Conservation (phyloP, 2,888 invertebrate genomes). For the Apodemia duryi region DNA sequence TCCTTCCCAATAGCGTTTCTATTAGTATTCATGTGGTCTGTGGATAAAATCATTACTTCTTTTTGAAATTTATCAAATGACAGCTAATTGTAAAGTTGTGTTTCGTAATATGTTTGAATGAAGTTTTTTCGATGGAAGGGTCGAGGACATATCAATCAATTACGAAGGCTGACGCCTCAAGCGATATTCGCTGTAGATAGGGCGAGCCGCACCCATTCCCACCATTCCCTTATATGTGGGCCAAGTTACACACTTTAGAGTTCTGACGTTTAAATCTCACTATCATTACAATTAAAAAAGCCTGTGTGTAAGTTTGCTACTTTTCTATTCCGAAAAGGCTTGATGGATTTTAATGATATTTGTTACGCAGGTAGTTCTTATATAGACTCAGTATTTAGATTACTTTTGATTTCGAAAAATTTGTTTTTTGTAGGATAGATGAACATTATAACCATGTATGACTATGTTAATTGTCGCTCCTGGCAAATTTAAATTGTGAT, state of each 20-base stretch:
- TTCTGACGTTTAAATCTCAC: background rate
- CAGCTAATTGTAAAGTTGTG: slow-evolving; percentile 8
- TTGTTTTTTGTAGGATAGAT: too few relatives aligned
- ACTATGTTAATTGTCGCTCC: too few relatives aligned
- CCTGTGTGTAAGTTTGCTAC: too few relatives aligned
- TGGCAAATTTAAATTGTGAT: too few relatives aligned
- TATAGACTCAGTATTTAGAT: too few relatives aligned
- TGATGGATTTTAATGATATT: too few relatives aligned
- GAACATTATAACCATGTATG: too few relatives aligned
- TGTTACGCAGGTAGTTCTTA: too few relatives aligned
- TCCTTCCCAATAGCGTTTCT: too few relatives aligned
- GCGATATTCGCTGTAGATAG: slow-evolving; percentile 61
- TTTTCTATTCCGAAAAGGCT: too few relatives aligned
- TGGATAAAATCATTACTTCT: background rate
- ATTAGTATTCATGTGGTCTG: too few relatives aligned
- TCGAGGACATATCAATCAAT: slow-evolving; percentile 72
- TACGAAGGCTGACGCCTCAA: slow-evolving; percentile 62
- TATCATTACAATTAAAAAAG: background rate
- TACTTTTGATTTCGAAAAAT: too few relatives aligned
- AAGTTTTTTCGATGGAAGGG: slow-evolving; percentile 20
- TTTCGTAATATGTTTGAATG: slow-evolving; percentile 13
- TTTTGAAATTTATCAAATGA: background rate
- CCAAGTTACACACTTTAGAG: slow-evolving; percentile 26
- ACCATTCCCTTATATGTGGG: slow-evolving; percentile 27
- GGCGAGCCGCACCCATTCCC: slow-evolving; percentile 42